Evolutionary conservation across 2,797 vertebrate genomes (phyloP).

Genomic region (Leptoclinus maculatus): DNA sequence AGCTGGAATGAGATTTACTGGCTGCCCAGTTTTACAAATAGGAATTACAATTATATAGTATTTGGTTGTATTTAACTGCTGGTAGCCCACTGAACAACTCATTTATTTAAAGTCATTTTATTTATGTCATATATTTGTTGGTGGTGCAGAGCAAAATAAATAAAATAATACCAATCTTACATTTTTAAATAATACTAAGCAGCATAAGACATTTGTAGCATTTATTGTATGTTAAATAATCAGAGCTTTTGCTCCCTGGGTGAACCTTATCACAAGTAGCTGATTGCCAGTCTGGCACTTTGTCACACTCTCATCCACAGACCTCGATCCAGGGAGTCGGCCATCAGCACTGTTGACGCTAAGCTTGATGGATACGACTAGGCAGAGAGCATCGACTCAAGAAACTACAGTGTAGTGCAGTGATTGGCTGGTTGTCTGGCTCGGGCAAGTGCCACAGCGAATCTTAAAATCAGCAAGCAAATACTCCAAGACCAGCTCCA

Average conservation of each 20-base stretch:
- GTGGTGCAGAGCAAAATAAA: not conserved
- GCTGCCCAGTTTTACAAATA: constrained; percentile 24
- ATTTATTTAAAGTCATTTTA: not conserved
- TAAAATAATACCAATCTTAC: not conserved
- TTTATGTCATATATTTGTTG: not conserved
- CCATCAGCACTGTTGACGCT: constrained; percentile 63
- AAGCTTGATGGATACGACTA: constrained; percentile 56
- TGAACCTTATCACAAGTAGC: constrained; percentile 37
- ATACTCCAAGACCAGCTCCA: constrained; percentile 9
- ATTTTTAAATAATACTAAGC: not conserved
- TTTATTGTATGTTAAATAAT: not conserved
- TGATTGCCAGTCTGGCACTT: constrained; percentile 44
- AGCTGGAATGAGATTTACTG: constrained; percentile 7
- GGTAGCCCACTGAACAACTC: not conserved
- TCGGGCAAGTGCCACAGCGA: constrained; percentile 21
- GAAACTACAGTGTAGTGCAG: constrained; percentile 27
- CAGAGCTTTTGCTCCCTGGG: constrained; percentile 17
- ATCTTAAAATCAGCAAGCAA: constrained; percentile 29
- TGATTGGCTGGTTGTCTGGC: constrained; percentile 33
- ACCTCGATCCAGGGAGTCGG: constrained; percentile 41
- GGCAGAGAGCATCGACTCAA: constrained; percentile 40
- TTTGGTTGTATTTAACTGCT: constrained; percentile 18
- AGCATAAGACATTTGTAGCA: not conserved
- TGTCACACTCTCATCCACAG: constrained; percentile 44
- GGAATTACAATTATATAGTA: constrained; percentile 15